Base-by-base conservation (phyloP, 2,888 invertebrate genomes). In the Calliphora vomitoria region DNA sequence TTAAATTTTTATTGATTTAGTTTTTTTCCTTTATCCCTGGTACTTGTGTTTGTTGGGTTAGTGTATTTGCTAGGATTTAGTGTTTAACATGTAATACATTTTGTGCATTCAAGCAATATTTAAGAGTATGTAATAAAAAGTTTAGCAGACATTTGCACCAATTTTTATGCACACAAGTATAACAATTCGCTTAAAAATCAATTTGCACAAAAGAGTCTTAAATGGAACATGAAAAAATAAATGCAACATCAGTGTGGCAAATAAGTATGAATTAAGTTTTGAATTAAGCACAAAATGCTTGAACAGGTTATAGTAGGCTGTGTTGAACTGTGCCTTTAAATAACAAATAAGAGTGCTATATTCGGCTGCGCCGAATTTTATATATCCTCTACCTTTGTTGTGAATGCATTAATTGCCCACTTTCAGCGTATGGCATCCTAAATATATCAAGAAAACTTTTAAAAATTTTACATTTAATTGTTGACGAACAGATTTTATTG, bases 71-170 rank as follows among this genome's bases (percentile, higher is more conserved):
- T 3, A 15, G 15, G 11, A 50, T 50, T 50, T n/a, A 15, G 50
- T 11, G 15, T 50, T 15, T 15, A 50, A n/a, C 50, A 64, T 64
- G 64, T 41, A 38, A 64, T 41, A 50, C 15, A 50, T 15, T 64
- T 64, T 64, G 25, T 64, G 64, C 64, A 64, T 64, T 44, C 44
- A 64, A 64, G 64, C 41, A 64, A 64, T 18, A 41, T 64, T 64
- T 64, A 18, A 41, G 64, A 41, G 10, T 20, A 18, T 64, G 41
- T 15, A 38, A 41, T 8, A 31, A 69, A 62, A 64, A 58, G 53
- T 78, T 41, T 72, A 62, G 66, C 60, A 75, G 58, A 60, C 55
- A 75, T 60, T 47, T 76, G 58, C 69, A 76, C 69, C 69, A 68
- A 69, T 76, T 76, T 58, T n/a, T 41, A 18, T 41, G 64, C 18